Conservation (phyloP, 2,888 invertebrate genomes). For the Dynastes hyllus region DNA sequence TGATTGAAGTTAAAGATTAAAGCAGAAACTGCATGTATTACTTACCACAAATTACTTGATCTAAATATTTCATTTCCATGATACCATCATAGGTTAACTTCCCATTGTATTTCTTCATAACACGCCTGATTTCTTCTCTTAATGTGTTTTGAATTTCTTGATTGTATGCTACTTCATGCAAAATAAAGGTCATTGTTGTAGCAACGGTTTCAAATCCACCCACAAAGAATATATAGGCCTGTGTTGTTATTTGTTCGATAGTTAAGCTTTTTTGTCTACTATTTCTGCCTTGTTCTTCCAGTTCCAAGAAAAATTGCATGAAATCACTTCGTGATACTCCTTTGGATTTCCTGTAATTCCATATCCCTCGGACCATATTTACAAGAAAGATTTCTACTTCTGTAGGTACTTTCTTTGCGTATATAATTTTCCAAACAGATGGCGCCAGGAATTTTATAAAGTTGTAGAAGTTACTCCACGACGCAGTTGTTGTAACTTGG, state of each 20-base stretch:
- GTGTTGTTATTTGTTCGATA: constrained; percentile 22
- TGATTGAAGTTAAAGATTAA: too few relatives aligned
- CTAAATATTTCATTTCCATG: constrained; percentile 47
- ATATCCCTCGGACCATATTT: neutral
- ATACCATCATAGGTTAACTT: constrained; percentile 45
- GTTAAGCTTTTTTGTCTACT: neutral
- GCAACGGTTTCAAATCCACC: constrained; percentile 45
- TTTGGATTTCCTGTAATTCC: constrained; percentile 7
- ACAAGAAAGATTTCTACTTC: neutral
- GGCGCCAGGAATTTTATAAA: neutral
- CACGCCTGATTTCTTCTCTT: constrained; percentile 33
- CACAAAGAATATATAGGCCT: constrained; percentile 40
- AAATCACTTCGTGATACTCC: constrained; percentile 15
- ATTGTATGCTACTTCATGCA: constrained; percentile 48
- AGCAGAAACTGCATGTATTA: too few relatives aligned
- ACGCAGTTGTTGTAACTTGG: neutral
- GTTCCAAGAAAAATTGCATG: constrained; percentile 21
- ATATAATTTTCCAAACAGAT: neutral
- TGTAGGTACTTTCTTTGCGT: neutral
- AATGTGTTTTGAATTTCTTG: constrained; percentile 46
- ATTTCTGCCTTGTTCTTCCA: neutral
- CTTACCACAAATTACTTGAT: constrained; percentile 47
- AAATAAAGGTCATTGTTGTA: constrained; percentile 30
- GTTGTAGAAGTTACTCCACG: neutral
- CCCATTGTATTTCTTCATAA: constrained; percentile 6